Base-by-base conservation (phyloP, 2,113 vertebrate species). In the Thunnus maccoyii region DNA sequence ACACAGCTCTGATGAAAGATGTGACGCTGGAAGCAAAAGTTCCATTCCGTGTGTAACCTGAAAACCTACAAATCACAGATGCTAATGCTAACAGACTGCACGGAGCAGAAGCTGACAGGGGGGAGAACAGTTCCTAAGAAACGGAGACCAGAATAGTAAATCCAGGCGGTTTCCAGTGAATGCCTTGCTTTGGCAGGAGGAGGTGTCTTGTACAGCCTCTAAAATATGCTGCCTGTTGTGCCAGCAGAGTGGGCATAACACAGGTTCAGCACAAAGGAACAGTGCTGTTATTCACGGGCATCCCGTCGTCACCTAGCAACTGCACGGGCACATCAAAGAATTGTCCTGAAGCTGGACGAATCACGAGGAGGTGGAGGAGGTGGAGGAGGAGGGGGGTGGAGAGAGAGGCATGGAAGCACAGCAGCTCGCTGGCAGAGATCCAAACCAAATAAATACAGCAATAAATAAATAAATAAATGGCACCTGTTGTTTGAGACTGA, bases 301-400 rank as follows among this genome's bases (percentile, higher is more conserved):
- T 81, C 73, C 50, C 16, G 47, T 52, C 57, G 78, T 94, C 84
- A 82, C 92, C 84, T 90, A 91, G 94, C 93, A 94, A 94, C 94
- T 20, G 61, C 76, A 58, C 58, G 0, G 82, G 47, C 60, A 88
- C 79, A 82, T 90, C 82, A 87, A 89, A 91, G 89, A 86, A 83
- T 41, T 66, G 78, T 85, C 77, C 85, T 76, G 74, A 78, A 68
- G 66, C 32, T 36, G 63, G 58, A 20, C 8, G 54, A 55, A 90
- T 75, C 50, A 78, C 22, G 8, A 67, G 17, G 60, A 44, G 57
- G 57, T 65, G 41, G 65, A 50, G n/a, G 57, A 70, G 55, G 56
- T 48, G 30, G 72, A 15, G 41, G 72, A 10, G 9, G 71, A 5
- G 65, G 63, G 63, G 17, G 27, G 41, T 16, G 2, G 48, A 61